These are phyloP conservation scores for Bombus picipes DNA, from an alignment of 1,140 invertebrate species.

Conservation along the genomic window DNA sequence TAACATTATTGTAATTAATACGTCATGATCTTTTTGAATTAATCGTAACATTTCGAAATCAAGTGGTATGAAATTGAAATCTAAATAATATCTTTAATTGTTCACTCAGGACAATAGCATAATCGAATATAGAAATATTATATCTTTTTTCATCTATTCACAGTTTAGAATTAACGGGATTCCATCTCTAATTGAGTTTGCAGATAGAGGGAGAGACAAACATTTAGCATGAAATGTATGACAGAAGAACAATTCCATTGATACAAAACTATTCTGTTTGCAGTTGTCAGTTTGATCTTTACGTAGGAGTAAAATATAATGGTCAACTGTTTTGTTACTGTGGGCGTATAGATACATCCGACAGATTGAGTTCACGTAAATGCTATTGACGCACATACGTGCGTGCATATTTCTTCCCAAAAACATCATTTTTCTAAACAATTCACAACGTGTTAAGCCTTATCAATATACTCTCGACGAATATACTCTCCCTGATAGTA, in stretches of 20 bases:
- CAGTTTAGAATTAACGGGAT: neutral
- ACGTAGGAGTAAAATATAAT: constrained; percentile 36
- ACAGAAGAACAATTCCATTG: constrained; percentile 7
- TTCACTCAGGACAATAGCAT: too few species aligned
- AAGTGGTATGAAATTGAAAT: too few species aligned
- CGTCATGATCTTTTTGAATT: too few species aligned
- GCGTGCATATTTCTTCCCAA: neutral
- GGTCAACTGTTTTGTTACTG: constrained; percentile 15
- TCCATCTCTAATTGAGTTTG: neutral
- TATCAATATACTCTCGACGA: neutral
- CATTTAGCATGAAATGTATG: neutral
- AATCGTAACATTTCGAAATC: too few species aligned
- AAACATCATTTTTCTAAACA: neutral
- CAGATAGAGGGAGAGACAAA: neutral
- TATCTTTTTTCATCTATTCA: neutral
- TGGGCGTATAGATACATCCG: constrained; percentile 17
- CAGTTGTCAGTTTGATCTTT: constrained; percentile 25
- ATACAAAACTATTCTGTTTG: constrained; percentile 26
- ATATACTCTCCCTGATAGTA: too few species aligned
- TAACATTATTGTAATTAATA: too few species aligned
- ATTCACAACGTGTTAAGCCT: too few species aligned
- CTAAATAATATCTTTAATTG: too few species aligned
- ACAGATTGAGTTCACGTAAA: constrained; percentile 37
- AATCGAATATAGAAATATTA: neutral
- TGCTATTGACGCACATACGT: constrained; percentile 14